Conservation (phyloP, 2,888 invertebrate genomes). For the Emesis furor region DNA sequence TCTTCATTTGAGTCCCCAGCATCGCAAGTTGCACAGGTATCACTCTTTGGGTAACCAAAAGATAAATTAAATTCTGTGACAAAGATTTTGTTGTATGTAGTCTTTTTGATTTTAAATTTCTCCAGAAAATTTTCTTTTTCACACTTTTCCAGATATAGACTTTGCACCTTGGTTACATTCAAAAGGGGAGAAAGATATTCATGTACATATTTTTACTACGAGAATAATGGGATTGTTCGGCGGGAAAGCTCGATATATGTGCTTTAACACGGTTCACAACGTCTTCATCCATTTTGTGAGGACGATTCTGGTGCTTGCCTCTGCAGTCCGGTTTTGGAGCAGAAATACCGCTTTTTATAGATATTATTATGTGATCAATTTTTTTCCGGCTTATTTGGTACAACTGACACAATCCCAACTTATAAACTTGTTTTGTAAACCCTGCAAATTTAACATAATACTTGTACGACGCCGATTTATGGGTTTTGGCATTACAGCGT, state of each 20-base stretch:
- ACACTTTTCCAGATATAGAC: constrained; percentile 65
- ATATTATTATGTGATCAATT: background rate
- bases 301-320: constrained; percentile 54
- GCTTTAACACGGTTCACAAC: constrained; percentile 26
- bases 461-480: too few relatives aligned
- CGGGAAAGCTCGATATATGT: constrained; percentile 53
- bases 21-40: constrained; percentile 70
- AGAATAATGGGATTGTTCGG: constrained; percentile 70
- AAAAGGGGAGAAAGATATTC: constrained; percentile 72
- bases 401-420: background rate
- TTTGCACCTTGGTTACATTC: constrained; percentile 72
- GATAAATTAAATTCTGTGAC: constrained; percentile 74
- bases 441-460: too few relatives aligned
- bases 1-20: constrained; percentile 64
- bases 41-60: constrained; percentile 72
- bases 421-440: too few relatives aligned
- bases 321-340: constrained; percentile 36
- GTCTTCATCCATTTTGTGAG: constrained; percentile 39
- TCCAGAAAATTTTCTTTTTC: constrained; percentile 57
- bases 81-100: constrained; percentile 69
- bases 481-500: too few relatives aligned
- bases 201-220: constrained; percentile 72
- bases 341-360: background rate
- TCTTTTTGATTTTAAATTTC: constrained; percentile 67
- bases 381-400: background rate